Evolutionary conservation across 2,113 vertebrate species (phyloP), one percentile per base, ranked within the genome.

Genomic region (Gymnarchus niloticus): DNA sequence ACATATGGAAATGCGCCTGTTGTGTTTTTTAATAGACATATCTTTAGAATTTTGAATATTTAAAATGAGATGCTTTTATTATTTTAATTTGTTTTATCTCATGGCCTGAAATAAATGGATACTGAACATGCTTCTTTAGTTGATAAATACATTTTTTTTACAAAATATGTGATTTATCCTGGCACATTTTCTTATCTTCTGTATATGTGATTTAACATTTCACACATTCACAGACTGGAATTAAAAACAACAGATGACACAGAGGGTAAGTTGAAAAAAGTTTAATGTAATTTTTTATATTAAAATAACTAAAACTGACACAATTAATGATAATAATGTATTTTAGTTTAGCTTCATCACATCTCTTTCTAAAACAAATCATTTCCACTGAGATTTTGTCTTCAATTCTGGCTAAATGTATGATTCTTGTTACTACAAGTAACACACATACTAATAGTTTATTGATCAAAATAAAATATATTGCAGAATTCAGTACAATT

Each of bases 91-190:
- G 65, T 33, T 73, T 73, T 52, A 37, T 48, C 46, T 49, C 21
- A 49, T n/a, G 76, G 17, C 76, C 3, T 73, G 14, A 73, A 73
- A 73, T 73, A 33, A 41, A 73, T 73, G 65, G 12, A 41, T 73
- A 65, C n/a, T n/a, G n/a, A n/a, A n/a, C 10, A 33, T 65, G 17
- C 65, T 37, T 73, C 41, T 28, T 73, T 73, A 41, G 65, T 73
- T 33, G 33, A 73, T 73, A 73, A 73, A 73, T 73, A 73, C n/a
- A n/a, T n/a, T n/a, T 73, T 73, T 73, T 37, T 37, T 73, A 9
- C 65, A 73, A 73, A 73, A 37, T 73, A 73, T 28, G 65, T 73
- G 33, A 73, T 73, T 73, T 73, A 37, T 73, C n/a, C n/a, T n/a
- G n/a, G n/a, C n/a, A n/a, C 65, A 73, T 73, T 37, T 41, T 41